Percentiles rank a stretch among this genome's conserved stretches.
Evolutionary conservation across 2,888 invertebrate species (phyloP).

Genomic region (Hyposoter didymator): DNA sequence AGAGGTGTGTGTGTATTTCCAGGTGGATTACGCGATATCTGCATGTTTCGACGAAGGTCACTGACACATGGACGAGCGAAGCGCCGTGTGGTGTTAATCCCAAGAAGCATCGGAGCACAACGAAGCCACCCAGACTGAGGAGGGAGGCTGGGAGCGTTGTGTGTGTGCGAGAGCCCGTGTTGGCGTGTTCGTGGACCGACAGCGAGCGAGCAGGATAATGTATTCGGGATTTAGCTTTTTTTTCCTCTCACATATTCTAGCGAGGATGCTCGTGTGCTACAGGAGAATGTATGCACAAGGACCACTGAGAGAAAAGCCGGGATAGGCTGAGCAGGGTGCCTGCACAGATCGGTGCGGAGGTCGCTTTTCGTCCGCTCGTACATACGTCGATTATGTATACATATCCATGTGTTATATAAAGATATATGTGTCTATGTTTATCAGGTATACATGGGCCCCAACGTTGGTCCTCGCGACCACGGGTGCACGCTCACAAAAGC

Average conservation of each 20-base stretch:
- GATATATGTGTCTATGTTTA: background rate
- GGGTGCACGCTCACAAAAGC: constrained; percentile 77
- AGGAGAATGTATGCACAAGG: constrained; percentile 46
- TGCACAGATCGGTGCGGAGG: constrained; percentile 37
- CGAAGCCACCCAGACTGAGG: constrained; percentile 45
- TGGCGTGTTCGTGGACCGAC: constrained; percentile 12
- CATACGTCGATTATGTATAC: constrained; percentile 14
- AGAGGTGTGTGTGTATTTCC: constrained; percentile 5
- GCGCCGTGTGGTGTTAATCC: constrained; percentile 56
- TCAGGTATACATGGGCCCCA: constrained; percentile 29
- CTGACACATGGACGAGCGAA: constrained; percentile 58
- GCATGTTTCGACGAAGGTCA: constrained; percentile 64
- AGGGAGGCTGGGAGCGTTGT: constrained; percentile 52
- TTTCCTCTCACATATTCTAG: constrained; percentile 43
- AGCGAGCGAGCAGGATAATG: constrained; percentile 29
- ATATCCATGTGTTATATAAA: background rate
- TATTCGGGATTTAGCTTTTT: constrained; percentile 30
- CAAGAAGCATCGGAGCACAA: constrained; percentile 43
- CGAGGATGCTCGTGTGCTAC: background rate
- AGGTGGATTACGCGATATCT: constrained; percentile 63
- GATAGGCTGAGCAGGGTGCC: constrained; percentile 54
- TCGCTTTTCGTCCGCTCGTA: constrained; percentile 39
- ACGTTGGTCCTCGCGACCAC: constrained; percentile 65
- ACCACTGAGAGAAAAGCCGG: constrained; percentile 50
- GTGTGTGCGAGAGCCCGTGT: background rate